Percentiles rank a stretch among this genome's conserved stretches.
These are phyloP conservation scores for Phragmatobia fuliginosa DNA, from an alignment of 2,888 invertebrate species.

Conservation along the genomic window DNA sequence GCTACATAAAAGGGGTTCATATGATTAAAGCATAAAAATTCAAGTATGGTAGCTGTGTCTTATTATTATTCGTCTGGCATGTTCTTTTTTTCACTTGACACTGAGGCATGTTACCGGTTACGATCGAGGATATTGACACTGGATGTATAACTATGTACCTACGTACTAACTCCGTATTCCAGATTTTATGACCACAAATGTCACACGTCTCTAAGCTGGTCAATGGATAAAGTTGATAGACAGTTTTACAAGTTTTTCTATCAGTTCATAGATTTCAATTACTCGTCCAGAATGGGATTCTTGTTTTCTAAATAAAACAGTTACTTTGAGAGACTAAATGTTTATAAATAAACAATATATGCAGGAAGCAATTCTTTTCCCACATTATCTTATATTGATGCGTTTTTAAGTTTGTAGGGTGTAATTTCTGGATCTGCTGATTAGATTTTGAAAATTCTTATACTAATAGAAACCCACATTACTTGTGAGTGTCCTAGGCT, in stretches of 20 bases:
- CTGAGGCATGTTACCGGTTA: conserved; percentile 74
- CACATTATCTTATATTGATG: too few species aligned
- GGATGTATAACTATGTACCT: conserved; percentile 33
- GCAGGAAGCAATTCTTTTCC: background rate
- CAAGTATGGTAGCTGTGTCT: conserved; percentile 41
- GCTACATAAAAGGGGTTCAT: conserved; percentile 13
- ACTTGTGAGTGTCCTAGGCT: too few species aligned
- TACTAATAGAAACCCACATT: too few species aligned
- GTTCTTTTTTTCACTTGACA: conserved; percentile 83
- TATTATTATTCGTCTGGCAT: conserved; percentile 65
- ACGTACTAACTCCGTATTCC: conserved; percentile 33
- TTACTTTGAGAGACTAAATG: background rate
- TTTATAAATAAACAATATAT: background rate
- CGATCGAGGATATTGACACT: conserved; percentile 74
- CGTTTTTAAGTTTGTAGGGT: too few species aligned
- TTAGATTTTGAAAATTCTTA: too few species aligned
- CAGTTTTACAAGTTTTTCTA: conserved; percentile 25
- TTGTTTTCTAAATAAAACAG: background rate
- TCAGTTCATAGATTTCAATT: conserved; percentile 19
- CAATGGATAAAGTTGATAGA: conserved; percentile 33
- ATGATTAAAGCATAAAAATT: conserved; percentile 39
- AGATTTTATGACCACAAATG: conserved; percentile 40
- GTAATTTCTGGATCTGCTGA: too few species aligned
- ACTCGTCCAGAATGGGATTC: too few species aligned
- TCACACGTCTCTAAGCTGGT: conserved; percentile 28